These are phyloP conservation scores for Todiramphus saurophagus DNA, from an alignment of 2,113 vertebrate species.

Conservation along the genomic window DNA sequence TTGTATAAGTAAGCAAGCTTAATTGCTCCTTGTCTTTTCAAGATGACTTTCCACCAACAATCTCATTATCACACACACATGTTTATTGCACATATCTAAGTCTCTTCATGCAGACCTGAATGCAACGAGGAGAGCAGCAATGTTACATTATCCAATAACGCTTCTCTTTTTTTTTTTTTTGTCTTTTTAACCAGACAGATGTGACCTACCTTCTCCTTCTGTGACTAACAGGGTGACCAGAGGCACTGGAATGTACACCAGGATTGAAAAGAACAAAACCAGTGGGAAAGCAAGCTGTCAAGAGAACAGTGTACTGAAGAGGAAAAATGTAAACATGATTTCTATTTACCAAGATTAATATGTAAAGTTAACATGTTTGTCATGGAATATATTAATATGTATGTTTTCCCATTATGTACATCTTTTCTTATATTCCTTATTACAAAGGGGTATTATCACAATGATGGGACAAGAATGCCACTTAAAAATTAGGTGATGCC, in stretches of 20 bases:
- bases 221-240: conserved; percentile 23
- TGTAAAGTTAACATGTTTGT: conserved; percentile 49
- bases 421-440: conserved; percentile 69
- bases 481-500: conserved; percentile 80
- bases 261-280: conserved; percentile 29
- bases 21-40: conserved; percentile 72
- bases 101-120: background rate
- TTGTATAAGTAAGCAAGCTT: conserved; percentile 69
- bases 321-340: conserved; percentile 42
- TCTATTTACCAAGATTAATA: conserved; percentile 59
- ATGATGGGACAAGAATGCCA: conserved; percentile 74
- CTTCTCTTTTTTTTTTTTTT: background rate
- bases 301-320: conserved; percentile 46
- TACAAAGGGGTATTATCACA: conserved; percentile 65
- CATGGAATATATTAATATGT: conserved; percentile 59
- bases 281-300: conserved; percentile 61
- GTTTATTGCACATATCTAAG: conserved; percentile 52
- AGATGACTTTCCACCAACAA: conserved; percentile 68
- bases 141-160: background rate
- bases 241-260: conserved; percentile 19
- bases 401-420: conserved; percentile 39
- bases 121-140: background rate
- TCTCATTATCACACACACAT: conserved; percentile 69
- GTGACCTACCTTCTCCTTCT: conserved; percentile 43
- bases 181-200: background rate